phyloP scores from a whole-genome alignment of 1,140 invertebrate genomes.

The Atta texana region DNA sequence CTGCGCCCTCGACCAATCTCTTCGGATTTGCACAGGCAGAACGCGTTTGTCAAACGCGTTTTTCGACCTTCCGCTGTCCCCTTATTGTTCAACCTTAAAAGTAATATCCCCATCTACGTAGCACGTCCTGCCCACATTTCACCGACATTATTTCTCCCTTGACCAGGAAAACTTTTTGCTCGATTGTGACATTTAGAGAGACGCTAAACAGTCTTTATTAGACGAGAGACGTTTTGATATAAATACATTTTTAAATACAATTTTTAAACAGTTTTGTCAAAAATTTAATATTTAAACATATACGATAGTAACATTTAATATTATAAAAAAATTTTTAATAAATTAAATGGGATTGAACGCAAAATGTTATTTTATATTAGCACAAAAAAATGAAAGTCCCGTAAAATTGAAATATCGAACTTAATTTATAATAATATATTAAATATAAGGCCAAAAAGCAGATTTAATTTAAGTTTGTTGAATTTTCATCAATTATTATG shows the following conservation, averaged over 20 bases:
- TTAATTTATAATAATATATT: background rate
- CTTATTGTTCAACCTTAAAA: conserved; percentile 37
- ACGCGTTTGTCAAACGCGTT: conserved; percentile 62
- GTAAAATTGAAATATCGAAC: background rate
- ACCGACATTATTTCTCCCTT: conserved; percentile 53
- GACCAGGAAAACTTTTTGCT: background rate
- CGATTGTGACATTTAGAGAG: background rate
- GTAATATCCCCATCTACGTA: conserved; percentile 63
- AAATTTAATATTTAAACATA: background rate
- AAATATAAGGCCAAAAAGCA: background rate
- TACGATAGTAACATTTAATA: background rate
- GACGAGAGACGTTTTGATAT: background rate
- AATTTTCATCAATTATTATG: background rate
- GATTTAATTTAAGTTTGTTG: conserved; percentile 20
- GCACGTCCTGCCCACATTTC: conserved; percentile 73
- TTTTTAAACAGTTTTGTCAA: background rate
- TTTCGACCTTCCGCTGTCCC: conserved; percentile 45
- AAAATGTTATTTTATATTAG: background rate
- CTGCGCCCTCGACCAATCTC: conserved; percentile 77
- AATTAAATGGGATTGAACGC: background rate
- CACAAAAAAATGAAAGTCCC: background rate
- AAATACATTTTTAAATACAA: conserved; percentile 20
- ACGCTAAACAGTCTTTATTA: conserved; percentile 43
- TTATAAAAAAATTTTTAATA: background rate
- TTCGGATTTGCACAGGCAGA: conserved; percentile 52